phyloP scores from a whole-genome alignment of 2,113 vertebrate species.

The Channa maculata region DNA sequence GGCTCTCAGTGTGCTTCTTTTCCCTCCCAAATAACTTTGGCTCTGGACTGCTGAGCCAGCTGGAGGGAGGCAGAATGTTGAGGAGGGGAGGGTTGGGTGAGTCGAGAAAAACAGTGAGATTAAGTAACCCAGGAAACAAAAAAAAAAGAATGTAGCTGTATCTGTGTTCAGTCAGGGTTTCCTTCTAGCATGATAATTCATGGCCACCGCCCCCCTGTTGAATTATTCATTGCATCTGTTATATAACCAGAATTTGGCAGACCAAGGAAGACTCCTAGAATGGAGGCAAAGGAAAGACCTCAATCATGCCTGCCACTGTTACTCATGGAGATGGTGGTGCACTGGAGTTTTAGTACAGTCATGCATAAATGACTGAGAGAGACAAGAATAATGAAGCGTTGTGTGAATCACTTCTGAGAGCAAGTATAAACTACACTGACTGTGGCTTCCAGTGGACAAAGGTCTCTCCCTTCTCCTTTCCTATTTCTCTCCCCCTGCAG shows the following conservation, averaged over 20 bases:
- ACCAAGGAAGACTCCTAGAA: background rate
- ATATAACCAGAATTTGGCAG: constrained; percentile 47
- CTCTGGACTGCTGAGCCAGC: background rate
- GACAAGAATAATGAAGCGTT: background rate
- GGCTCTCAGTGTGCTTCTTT: too few species aligned
- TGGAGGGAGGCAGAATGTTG: background rate
- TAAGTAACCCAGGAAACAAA: background rate
- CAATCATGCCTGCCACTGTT: constrained; percentile 12
- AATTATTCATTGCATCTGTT: constrained; percentile 56
- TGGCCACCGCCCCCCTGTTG: background rate
- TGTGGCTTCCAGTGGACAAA: constrained; percentile 21
- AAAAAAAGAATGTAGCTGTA: background rate
- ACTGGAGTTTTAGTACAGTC: background rate
- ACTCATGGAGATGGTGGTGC: background rate
- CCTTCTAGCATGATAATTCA: constrained; percentile 8
- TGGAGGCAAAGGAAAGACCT: constrained; percentile 9
- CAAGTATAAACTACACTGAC: background rate
- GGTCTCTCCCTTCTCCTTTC: background rate
- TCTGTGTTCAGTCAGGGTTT: constrained; percentile 25
- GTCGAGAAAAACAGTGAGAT: background rate
- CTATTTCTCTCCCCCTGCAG: background rate
- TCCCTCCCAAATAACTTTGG: background rate
- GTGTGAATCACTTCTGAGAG: constrained; percentile 27
- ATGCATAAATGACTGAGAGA: background rate
- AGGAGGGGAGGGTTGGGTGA: background rate